A percentile compares a stretch with the other conserved stretches of the same genome.
Conservation (phyloP, 2,888 invertebrate genomes). For the Troides aeacus region DNA sequence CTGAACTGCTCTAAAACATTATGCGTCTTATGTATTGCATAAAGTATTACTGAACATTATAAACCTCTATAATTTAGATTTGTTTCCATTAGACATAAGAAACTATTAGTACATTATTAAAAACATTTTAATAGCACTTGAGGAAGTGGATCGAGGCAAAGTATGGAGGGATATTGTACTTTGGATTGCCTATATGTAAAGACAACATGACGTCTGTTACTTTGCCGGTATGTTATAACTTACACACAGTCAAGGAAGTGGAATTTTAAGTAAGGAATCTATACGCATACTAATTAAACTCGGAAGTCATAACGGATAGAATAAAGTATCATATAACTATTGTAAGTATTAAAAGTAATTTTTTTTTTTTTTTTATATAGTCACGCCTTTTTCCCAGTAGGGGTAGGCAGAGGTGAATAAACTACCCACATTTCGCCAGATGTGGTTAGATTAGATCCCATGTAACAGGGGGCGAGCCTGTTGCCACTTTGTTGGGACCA, state of each 20-base stretch:
- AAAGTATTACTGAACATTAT: too few species aligned
- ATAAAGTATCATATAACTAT: constrained; percentile 3
- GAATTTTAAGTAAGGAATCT: constrained; percentile 24
- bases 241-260: constrained; percentile 21
- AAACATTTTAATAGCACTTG: constrained; percentile 4
- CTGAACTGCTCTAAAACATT: too few species aligned
- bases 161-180: constrained; percentile 3
- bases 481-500: too few species aligned
- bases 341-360: not conserved
- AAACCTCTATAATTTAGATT: not conserved
- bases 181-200: constrained; percentile 18
- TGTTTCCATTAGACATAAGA: not conserved
- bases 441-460: too few species aligned
- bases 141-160: constrained; percentile 10
- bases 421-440: too few species aligned
- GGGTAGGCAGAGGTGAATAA: too few species aligned
- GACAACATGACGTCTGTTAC: constrained; percentile 19
- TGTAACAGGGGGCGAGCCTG: too few species aligned
- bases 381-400: too few species aligned
- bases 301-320: constrained; percentile 17
- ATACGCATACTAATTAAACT: constrained; percentile 25
- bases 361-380: too few species aligned
- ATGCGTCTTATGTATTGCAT: too few species aligned
- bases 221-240: constrained; percentile 4
- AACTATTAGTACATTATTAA: not conserved